Evolutionary conservation across 2,113 vertebrate genomes (phyloP).

Genomic region (Hippolais icterina): DNA sequence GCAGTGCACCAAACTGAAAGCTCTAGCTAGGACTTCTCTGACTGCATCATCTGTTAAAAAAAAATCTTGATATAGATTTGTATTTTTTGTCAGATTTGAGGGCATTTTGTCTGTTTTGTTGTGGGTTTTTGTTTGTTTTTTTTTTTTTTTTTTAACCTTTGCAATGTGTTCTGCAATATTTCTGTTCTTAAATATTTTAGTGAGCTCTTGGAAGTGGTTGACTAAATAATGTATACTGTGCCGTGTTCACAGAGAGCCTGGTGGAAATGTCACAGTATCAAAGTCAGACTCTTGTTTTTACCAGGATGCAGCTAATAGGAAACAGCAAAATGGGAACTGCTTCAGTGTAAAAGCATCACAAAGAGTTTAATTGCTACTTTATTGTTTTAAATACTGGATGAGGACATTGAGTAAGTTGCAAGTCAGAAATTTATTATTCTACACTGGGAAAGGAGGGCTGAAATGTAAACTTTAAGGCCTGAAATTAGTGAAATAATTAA

Average conservation of each 20-base stretch:
- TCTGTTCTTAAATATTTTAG: background rate
- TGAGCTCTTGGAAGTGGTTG: background rate
- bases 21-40: background rate
- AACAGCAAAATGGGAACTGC: background rate
- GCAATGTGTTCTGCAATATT: background rate
- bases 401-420: background rate
- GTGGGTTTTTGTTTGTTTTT: background rate
- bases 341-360: background rate
- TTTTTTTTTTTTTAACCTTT: background rate
- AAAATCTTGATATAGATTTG: background rate
- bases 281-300: background rate
- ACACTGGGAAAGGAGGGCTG: rapidly evolving
- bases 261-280: background rate
- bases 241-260: rapidly evolving
- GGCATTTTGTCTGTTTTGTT: background rate
- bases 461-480: background rate
- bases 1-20: background rate
- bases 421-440: background rate
- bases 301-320: background rate
- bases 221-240: background rate
- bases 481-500: background rate
- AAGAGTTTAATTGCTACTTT: background rate
- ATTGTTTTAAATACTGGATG: background rate
- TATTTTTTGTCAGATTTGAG: background rate
- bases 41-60: background rate